A percentile compares a stretch with the other conserved stretches of the same genome.
Conservation (phyloP, 2,888 invertebrate genomes). For the Athrips mouffetella region DNA sequence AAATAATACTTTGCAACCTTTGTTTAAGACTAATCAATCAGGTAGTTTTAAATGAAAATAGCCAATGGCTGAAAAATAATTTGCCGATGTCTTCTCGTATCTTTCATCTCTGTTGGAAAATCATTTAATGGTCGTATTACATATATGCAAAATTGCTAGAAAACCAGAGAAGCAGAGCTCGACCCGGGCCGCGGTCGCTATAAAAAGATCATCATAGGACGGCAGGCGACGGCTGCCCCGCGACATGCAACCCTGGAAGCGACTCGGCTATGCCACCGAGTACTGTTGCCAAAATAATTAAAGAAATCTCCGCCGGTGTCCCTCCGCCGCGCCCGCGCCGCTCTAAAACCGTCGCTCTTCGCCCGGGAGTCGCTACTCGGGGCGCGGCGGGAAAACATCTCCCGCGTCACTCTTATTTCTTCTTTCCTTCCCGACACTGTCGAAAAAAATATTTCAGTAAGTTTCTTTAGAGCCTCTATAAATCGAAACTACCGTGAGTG, state of each 20-base stretch:
- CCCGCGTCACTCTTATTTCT: conserved; percentile 78
- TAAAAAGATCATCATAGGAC: conserved; percentile 77
- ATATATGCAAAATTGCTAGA: background rate
- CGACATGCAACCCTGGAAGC: conserved; percentile 78
- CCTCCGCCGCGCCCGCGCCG: conserved; percentile 80
- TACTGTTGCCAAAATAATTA: conserved; percentile 88
- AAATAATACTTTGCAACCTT: too few relatives aligned
- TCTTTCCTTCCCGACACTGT: conserved; percentile 78
- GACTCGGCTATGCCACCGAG: conserved; percentile 76
- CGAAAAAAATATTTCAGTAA: conserved; percentile 73
- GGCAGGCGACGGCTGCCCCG: conserved; percentile 65
- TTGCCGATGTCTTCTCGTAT: too few relatives aligned
- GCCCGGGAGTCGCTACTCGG: conserved; percentile 78
- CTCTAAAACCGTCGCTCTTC: conserved; percentile 78
- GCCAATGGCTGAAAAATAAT: too few relatives aligned
- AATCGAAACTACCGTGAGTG: conserved; percentile 55
- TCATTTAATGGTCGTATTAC: background rate
- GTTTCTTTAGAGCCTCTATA: conserved; percentile 54
- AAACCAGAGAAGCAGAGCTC: conserved; percentile 40
- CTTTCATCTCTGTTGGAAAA: too few relatives aligned
- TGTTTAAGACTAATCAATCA: too few relatives aligned
- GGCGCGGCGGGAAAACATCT: conserved; percentile 79
- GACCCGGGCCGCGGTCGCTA: conserved; percentile 74
- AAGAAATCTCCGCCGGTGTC: conserved; percentile 82
- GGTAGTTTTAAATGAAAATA: too few relatives aligned